Percentiles rank a stretch among this genome's conserved stretches.
These are phyloP conservation scores for Drosophila prolongata DNA, from an alignment of 2,888 invertebrate genomes.

Conservation along the genomic window DNA sequence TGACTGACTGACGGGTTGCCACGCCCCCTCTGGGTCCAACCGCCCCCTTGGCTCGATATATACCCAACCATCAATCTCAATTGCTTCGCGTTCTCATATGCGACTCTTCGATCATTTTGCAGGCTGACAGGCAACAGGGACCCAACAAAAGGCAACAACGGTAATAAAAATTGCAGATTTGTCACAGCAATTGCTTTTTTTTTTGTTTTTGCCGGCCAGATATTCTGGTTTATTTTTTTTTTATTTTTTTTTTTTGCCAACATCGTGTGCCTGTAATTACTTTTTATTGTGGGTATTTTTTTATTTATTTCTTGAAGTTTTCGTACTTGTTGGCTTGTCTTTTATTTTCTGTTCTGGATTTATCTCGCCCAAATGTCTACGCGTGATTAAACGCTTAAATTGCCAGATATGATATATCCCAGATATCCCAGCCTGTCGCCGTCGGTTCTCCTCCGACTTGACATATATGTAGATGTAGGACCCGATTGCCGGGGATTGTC, in stretches of 20 bases:
- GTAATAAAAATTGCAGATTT: slow-evolving; percentile 77
- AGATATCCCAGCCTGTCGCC: slow-evolving; percentile 48
- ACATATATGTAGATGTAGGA: slow-evolving; percentile 27
- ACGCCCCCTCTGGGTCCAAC: slow-evolving; percentile 50
- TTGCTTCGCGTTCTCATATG: slow-evolving; percentile 79
- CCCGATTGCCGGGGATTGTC: slow-evolving; percentile 39
- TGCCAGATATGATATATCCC: slow-evolving; percentile 70
- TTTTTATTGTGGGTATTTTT: slow-evolving; percentile 57
- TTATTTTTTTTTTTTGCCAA: slow-evolving; percentile 37
- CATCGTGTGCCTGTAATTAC: slow-evolving; percentile 71
- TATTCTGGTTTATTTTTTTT: slow-evolving; percentile 52
- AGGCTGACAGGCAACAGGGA: slow-evolving; percentile 63
- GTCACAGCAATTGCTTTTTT: slow-evolving; percentile 62
- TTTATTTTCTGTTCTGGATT: slow-evolving; percentile 44
- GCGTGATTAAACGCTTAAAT: slow-evolving; percentile 77
- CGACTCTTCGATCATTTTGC: slow-evolving; percentile 77
- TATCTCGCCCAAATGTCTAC: slow-evolving; percentile 73
- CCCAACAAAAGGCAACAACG: slow-evolving; percentile 45
- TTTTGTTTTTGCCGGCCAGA: slow-evolving; percentile 53
- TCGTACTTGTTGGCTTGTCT: slow-evolving; percentile 15
- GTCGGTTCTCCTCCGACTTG: slow-evolving; percentile 32
- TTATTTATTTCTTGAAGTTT: slow-evolving; percentile 30
- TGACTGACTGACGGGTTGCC: slow-evolving; percentile 49
- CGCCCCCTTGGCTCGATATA: slow-evolving; percentile 4
- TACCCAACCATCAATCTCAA: slow-evolving; percentile 76